Evolutionary conservation across 1,140 invertebrate genomes (phyloP), one percentile per base, ranked within the genome.

Genomic region (Hypothenemus hampei): DNA sequence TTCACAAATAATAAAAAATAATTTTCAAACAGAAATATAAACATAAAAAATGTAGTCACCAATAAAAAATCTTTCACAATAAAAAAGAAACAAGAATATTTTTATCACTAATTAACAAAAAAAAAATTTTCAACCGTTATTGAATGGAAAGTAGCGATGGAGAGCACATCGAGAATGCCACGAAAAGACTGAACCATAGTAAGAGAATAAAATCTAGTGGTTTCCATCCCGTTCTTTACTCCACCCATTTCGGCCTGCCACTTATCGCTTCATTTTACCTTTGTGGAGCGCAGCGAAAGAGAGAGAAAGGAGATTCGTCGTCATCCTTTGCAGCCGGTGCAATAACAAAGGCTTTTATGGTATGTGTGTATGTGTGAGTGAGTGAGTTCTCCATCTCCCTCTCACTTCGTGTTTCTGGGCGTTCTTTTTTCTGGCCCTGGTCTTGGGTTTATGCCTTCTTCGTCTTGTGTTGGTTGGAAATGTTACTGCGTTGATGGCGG

Each of bases 201-300:
- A 53, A 39, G 51, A 44, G 63, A 62, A 63, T 59, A 61, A 52
- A 61, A 45, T 43, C 45, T 46, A 55, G 37, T 50, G 55, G 60
- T 55, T 33, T 50, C 50, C 36, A 20, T 35, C 23, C 35, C 49
- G 54, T 59, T 61, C 60, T 65, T 61, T 59, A 65, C 65, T 67
- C 64, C 65, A 66, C 65, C 65, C 66, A 68, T 61, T 65, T 64
- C 54, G 47, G 52, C 51, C 60, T 61, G 63, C 61, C 58, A 61
- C 60, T 60, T 65, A 59, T 66, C 64, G 60, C 58, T 51, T 49
- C 48, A 52, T 56, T 56, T 52, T 56, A 68, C 60, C 58, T 62
- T 64, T 49, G 29, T 44, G 36, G 58, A 45, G 41, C 50, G 48
- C 57, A 57, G 61, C n/a, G 60, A 58, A 52, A 19, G 52, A 65